Evolutionary conservation across 2,113 vertebrate genomes (phyloP).

Genomic region (Cyrtonyx montezumae): DNA sequence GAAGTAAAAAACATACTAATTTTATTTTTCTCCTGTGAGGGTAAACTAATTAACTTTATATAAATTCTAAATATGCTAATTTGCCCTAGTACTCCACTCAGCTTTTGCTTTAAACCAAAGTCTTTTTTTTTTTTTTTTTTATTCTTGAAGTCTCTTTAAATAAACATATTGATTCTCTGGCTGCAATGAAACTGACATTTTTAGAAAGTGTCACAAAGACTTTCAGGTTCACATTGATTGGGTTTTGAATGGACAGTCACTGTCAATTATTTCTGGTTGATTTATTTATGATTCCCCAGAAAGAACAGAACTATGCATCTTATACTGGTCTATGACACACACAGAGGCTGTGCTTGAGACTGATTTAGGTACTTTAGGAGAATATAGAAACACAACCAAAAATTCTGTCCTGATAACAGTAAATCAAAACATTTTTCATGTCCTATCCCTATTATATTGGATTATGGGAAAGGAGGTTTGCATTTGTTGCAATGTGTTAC

Average conservation of each 20-base stretch:
- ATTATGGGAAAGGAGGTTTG: neutral
- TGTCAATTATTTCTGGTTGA: slow-evolving; percentile 81
- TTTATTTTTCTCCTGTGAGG: neutral
- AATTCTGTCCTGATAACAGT: neutral
- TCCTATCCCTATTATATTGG: neutral
- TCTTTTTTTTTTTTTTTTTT: slow-evolving; percentile 59
- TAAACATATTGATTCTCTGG: slow-evolving; percentile 84
- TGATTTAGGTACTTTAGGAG: neutral
- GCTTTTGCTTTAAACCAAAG: slow-evolving; percentile 75
- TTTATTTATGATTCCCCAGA: slow-evolving; percentile 73
- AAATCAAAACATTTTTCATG: neutral
- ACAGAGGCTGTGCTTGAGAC: neutral
- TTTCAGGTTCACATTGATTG: slow-evolving; percentile 82
- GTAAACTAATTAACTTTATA: slow-evolving; percentile 40
- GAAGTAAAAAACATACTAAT: neutral
- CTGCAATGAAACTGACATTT: slow-evolving; percentile 77
- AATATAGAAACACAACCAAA: neutral
- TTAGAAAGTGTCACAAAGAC: slow-evolving; percentile 81
- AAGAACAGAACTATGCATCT: slow-evolving; percentile 62
- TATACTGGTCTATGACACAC: slow-evolving; percentile 37
- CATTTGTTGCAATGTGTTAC: neutral
- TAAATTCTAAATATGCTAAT: neutral
- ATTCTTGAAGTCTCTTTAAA: slow-evolving; percentile 86
- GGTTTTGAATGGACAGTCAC: slow-evolving; percentile 79
- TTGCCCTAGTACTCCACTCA: slow-evolving; percentile 26